Evolutionary conservation across 1,140 invertebrate genomes (phyloP).

Genomic region (Drosophila triauraria): DNA sequence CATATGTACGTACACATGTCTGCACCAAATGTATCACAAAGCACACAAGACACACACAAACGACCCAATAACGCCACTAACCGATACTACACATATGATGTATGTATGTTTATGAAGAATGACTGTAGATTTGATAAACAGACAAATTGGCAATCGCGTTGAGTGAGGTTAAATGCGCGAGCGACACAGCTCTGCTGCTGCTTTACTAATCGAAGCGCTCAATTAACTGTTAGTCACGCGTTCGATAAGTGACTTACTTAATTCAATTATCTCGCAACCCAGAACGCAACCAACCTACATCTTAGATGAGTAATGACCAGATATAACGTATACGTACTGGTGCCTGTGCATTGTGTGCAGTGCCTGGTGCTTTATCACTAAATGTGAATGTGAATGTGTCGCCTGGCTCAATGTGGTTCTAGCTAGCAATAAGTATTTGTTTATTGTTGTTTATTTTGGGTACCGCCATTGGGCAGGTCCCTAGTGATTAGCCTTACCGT

Average conservation of each 20-base stretch:
- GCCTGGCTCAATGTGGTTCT: slow-evolving; percentile 25
- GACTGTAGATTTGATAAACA: slow-evolving; percentile 31
- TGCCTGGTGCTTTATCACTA: not conserved
- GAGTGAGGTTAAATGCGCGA: slow-evolving; percentile 64
- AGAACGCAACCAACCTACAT: not conserved
- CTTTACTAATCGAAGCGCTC: slow-evolving; percentile 70
- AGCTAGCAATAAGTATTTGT: slow-evolving; percentile 20
- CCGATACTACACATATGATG: slow-evolving; percentile 18
- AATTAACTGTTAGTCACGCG: slow-evolving; percentile 79
- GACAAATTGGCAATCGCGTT: slow-evolving; percentile 53
- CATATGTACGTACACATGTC: slow-evolving; percentile 16
- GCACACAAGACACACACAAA: slow-evolving; percentile 13
- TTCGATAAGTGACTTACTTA: slow-evolving; percentile 82
- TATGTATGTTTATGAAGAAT: not conserved
- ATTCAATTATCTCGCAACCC: slow-evolving; percentile 70
- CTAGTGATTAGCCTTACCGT: slow-evolving; percentile 31
- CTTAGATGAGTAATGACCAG: slow-evolving; percentile 38
- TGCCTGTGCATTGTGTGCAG: slow-evolving; percentile 6
- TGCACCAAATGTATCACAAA: slow-evolving; percentile 38
- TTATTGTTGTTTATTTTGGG: slow-evolving; percentile 23
- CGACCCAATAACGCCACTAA: slow-evolving; percentile 2
- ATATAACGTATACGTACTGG: slow-evolving; percentile 28
- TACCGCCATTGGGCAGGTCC: slow-evolving; percentile 13
- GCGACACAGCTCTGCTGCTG: slow-evolving; percentile 12
- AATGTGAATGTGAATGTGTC: slow-evolving; percentile 10